Conservation (phyloP, 2,888 invertebrate genomes). For the Ormyrus labotus region DNA sequence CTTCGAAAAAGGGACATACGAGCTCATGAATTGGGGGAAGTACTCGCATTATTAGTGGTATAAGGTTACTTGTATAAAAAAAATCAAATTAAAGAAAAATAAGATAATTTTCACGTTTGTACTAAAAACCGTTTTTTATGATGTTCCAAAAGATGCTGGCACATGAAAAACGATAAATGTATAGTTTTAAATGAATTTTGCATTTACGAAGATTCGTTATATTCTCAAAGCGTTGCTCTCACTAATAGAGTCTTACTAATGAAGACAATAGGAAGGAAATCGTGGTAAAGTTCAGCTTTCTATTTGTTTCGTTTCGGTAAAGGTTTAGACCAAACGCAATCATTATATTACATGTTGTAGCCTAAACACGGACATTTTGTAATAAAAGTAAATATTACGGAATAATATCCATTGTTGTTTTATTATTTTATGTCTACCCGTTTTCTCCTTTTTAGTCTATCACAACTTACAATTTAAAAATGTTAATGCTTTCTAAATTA, state of each 20-base stretch:
- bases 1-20: background rate
- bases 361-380: conserved; percentile 75
- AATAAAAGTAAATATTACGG: conserved; percentile 75
- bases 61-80: conserved; percentile 3
- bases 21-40: background rate
- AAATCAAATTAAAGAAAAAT: conserved; percentile 26
- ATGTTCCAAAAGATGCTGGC: conserved; percentile 8
- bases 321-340: conserved; percentile 75
- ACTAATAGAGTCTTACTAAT: conserved; percentile 25
- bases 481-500: too few relatives aligned
- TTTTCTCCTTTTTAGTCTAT: background rate
- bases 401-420: conserved; percentile 58
- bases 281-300: conserved; percentile 70
- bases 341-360: conserved; percentile 76
- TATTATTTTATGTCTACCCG: conserved; percentile 27
- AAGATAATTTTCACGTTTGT: conserved; percentile 48
- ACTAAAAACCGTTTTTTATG: conserved; percentile 10
- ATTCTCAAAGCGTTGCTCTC: conserved; percentile 48
- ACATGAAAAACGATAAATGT: background rate
- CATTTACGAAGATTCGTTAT: conserved; percentile 19
- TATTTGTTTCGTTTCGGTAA: conserved; percentile 67
- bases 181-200: conserved; percentile 31
- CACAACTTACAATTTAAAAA: too few relatives aligned
- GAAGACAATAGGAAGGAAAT: conserved; percentile 58
- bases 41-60: conserved; percentile 10